Conservation (phyloP, 2,797 vertebrate species). For the Sandelia bainsii region DNA sequence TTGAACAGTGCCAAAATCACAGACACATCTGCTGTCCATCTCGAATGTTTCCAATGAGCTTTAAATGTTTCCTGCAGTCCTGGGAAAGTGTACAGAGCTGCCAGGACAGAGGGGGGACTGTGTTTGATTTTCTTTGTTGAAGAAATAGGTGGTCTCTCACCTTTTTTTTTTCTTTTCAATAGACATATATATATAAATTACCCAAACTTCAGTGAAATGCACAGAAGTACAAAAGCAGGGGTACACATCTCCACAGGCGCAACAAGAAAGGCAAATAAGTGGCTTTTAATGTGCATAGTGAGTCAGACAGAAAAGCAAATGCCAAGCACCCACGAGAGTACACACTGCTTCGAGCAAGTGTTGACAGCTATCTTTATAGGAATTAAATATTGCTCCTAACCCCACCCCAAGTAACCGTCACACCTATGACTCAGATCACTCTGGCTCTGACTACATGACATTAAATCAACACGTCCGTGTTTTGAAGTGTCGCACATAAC, state of each 20-base stretch:
- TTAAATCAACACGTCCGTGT: constrained; percentile 63
- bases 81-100: constrained; percentile 51
- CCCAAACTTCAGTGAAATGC: constrained; percentile 32
- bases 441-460: constrained; percentile 62
- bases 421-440: constrained; percentile 78
- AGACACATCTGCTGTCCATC: constrained; percentile 81
- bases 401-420: constrained; percentile 52
- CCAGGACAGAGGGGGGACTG: constrained; percentile 26
- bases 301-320: constrained; percentile 74
- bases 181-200: constrained; percentile 50
- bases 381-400: constrained; percentile 78
- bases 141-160: constrained; percentile 43
- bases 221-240: constrained; percentile 36
- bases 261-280: constrained; percentile 69
- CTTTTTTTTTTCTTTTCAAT: constrained; percentile 27
- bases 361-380: constrained; percentile 85
- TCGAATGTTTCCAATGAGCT: constrained; percentile 73
- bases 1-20: constrained; percentile 75
- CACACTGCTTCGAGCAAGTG: constrained; percentile 73
- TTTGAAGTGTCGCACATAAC: constrained; percentile 22
- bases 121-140: constrained; percentile 50
- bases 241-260: constrained; percentile 27
- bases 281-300: constrained; percentile 72
- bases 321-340: constrained; percentile 70
- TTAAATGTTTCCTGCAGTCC: constrained; percentile 73